Evolutionary conservation across 2,113 vertebrate genomes (phyloP), one percentile per base, ranked within the genome.

Genomic region (Suncus etruscus): DNA sequence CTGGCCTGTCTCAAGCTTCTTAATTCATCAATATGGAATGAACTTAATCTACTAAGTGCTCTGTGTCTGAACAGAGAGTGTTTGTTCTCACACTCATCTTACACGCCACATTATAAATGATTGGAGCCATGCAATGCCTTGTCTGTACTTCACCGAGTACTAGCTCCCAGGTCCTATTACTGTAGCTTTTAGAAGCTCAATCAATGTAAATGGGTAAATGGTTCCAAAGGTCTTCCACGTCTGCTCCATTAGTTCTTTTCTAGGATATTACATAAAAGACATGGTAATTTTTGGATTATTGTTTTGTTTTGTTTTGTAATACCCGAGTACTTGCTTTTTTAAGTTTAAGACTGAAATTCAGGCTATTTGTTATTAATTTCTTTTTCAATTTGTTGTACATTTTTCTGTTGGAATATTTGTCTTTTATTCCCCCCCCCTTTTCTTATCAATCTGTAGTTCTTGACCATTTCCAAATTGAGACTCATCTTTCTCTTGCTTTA

Each of bases 311-410:
- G 15, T 54, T 61, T 61, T 61, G 18, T 61, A 61, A 20, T 16
- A 22, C 61, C 16, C 18, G 24, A 45, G 50, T 4, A 50, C 66
- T 80, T 89, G 32, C n/a, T 90, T 61, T 16, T 39, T 89, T 91
- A 45, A 69, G 78, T 89, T 51, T 54, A 66, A 87, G 70, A 50
- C 54, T 47, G 8, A 87, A 90, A 82, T 81, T 81, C 58, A 29
- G 31, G n/a, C 47, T 20, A 22, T 47, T 29, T 66, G 63, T 39
- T 61, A 66, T 66, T 54, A 68, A 76, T 68, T 54, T 75, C 45
- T 10, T 27, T 84, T 69, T 70, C 6, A 51, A 81, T 32, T 32
- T 9, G 75, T 58, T 65, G 50, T 7, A 32, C 65, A 22, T 76
- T 87, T 83, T 85, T 65, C 16, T 65, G 32, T 29, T 70, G 73